Conservation (phyloP, 2,797 vertebrate genomes). For the Tokudaia tokunoshimensis region DNA sequence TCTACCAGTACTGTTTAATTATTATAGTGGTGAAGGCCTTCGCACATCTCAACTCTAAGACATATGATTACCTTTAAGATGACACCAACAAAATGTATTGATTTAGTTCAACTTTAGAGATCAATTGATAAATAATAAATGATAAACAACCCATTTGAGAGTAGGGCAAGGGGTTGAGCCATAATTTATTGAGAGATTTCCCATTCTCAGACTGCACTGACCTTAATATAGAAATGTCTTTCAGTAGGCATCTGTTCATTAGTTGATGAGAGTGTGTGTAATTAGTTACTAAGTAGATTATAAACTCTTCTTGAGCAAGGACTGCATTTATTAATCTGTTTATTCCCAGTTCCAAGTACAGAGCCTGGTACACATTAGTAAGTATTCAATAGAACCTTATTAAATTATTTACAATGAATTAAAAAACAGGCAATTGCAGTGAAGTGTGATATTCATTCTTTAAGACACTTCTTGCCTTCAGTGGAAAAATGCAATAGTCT, state of each 20-base stretch:
- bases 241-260: constrained; percentile 37
- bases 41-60: constrained; percentile 41
- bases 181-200: constrained; percentile 76
- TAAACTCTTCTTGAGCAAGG: constrained; percentile 4
- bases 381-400: constrained; percentile 46
- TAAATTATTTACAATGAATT: constrained; percentile 58
- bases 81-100: constrained; percentile 55
- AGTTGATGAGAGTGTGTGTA: background rate
- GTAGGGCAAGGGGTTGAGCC: constrained; percentile 58
- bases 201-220: constrained; percentile 35
- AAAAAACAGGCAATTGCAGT: background rate
- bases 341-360: constrained; percentile 5
- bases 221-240: constrained; percentile 54
- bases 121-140: constrained; percentile 80
- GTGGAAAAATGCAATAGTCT: constrained; percentile 1
- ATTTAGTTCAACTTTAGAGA: constrained; percentile 67
- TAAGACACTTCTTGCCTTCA: background rate
- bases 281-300: constrained; percentile 29
- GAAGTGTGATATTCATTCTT: constrained; percentile 42
- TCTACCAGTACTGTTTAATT: constrained; percentile 36
- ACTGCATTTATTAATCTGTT: constrained; percentile 17
- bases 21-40: constrained; percentile 15
- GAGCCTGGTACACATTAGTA: constrained; percentile 30
- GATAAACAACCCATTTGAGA: constrained; percentile 71
- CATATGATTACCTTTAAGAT: constrained; percentile 49